Base-by-base conservation (phyloP, 2,797 vertebrate genomes). In the Tamandua tetradactyla region DNA sequence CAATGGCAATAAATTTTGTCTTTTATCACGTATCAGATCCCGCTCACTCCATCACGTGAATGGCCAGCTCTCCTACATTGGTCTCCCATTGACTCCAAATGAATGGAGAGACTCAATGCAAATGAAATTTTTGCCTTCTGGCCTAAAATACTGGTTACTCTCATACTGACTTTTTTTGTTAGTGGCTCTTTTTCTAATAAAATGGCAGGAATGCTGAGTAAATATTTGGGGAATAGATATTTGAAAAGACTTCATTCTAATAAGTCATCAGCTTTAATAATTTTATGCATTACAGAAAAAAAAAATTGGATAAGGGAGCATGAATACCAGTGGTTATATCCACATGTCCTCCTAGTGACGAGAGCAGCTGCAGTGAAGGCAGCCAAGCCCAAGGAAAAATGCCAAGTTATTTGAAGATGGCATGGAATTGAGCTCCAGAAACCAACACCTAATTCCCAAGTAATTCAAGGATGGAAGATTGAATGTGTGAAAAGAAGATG, bases 301-400 rank as follows among this genome's bases (percentile, higher is more conserved):
- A 94, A 79, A 23, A 47, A 3, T 5, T 80, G 85, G 64, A 62
- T 81, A 57, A 90, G 55, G 57, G 52, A 87, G 74, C 74, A 25
- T 86, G 93, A 93, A 92, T 83, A 69, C 71, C 78, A 82, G 93
- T 40, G 91, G 80, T 89, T 85, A 32, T 1, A 86, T 40, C 44
- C 52, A 32, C 78, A 76, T 52, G 84, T 93, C 93, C 18, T 92
- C 17, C 52, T 83, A 30, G 81, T 86, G 93, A 85, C 86, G 91
- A 95, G 62, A 47, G 35, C 20, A 52, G 37, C 4, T 71, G 64
- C 55, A 6, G 0, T 8, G 75, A 76, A 71, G 68, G 42, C 69
- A n/a, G 90, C 64, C 94, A 94, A 80, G 79, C 78, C 86, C 47
- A 79, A 12, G 66, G 91, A 76, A 89, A 95, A 94, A 95, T 27